Base-by-base conservation (phyloP, 2,888 invertebrate genomes). In the Caenorhabditis sp. region DNA sequence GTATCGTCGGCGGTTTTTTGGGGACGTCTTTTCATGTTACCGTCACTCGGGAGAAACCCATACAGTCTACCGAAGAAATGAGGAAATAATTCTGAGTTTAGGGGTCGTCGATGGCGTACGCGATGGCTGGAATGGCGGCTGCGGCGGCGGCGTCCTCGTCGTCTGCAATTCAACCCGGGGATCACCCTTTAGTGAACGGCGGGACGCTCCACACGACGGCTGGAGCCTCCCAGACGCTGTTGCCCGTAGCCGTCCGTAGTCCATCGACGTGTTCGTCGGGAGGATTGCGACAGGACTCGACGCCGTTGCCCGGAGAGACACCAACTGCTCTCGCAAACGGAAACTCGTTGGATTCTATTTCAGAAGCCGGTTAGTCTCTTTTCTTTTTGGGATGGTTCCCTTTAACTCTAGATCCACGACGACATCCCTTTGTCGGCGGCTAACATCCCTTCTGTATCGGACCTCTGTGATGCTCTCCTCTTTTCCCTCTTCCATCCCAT, bases 121-220 rank as follows among this genome's bases (percentile, higher is more conserved):
- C 70, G 15, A 70, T 70, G 74, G 52, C 70, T 20, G 76, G 70
- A 58, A 70, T 70, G 75, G 63, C 61, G 0, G 75, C 63, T 2
- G 58, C 63, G 15, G 50, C 66, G 13, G 43, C 68, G 24, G 43
- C 62, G n/a, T 65, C 65, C 8, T 39, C 48, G 7, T 53, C 65
- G n/a, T 58, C 55, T 20, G 11, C 63, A 0, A 77, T 52, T 20
- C 50, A 53, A 53, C 62, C 41, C 17, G 61, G 61, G 73, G 81
- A 80, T 58, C 84, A 84, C 85, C 85, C 85, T 85, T 85, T 85
- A 83, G 81, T 63, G 80, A 80, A 82, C 83, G 80, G 81, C 83
- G 85, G 85, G 80, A 80, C 78, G 55, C 59, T 79, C 68, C 80
- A 80, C 75, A 73, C 79, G 80, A 72, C 83, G 81, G 85, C 80